Evolutionary conservation across 2,888 invertebrate genomes (phyloP), one percentile per base, ranked within the genome.

Genomic region (Gandaritis pyraliata): DNA sequence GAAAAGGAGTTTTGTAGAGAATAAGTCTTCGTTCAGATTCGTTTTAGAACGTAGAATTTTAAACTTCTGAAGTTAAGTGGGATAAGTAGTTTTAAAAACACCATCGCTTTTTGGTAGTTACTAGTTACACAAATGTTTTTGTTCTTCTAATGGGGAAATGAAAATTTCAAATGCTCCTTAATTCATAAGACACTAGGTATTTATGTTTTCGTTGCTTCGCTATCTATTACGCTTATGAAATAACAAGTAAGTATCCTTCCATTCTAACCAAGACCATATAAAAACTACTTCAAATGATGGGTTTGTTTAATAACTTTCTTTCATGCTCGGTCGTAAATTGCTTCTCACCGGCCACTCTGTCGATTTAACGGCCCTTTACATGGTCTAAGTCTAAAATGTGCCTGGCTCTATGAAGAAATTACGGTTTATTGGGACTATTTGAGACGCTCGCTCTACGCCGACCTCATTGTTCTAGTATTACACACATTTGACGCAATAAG

Each of bases 271-370:
- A 71, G 23, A 71, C 71, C 71, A 79, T 82, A 75, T n/a, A 81
- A 82, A 76, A 71, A 74, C 65, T 70, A 65, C 70, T 75, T 79
- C 77, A 77, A 80, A 82, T 73, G 67, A 74, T 72, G 68, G 70
- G 72, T 75, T 76, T 80, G 81, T 81, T 80, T 80, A 81, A 81
- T 80, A 81, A 80, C 76, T 81, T 79, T 77, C 75, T 80, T 77
- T 82, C 80, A 81, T 76, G 76, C 70, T 70, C 74, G 81, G 76
- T 85, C 81, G 82, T 87, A 83, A 85, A 85, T 82, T 78, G 78
- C 76, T 80, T 83, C 81, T 80, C 80, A 79, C 77, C 76, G 76
- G 72, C 73, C 76, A n/a, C n/a, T 73, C 79, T 76, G 45, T 64
- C 79, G 77, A 80, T 84, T 84, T 83, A 80, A 84, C 79, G 77